A percentile compares a stretch with the other conserved stretches of the same genome.
These are phyloP conservation scores for Spatula clypeata DNA, from an alignment of 2,797 vertebrate genomes.

Conservation along the genomic window DNA sequence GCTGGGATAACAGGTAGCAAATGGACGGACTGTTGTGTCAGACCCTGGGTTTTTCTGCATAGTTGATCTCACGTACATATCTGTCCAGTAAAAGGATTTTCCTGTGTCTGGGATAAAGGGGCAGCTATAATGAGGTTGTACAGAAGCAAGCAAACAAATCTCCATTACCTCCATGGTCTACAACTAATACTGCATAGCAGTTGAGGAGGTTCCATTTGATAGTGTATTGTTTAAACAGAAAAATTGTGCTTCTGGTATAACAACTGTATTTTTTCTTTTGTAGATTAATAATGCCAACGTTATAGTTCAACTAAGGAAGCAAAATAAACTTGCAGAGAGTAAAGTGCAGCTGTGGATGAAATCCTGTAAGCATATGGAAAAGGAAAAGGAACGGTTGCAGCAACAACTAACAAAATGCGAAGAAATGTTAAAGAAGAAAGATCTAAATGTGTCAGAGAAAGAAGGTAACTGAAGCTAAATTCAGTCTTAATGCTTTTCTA, in stretches of 20 bases:
- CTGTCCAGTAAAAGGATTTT: neutral
- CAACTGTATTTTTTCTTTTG: neutral
- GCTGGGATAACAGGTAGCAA: neutral
- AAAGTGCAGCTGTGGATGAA: conserved; percentile 90
- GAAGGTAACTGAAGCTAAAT: conserved; percentile 5
- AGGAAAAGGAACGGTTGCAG: conserved; percentile 87
- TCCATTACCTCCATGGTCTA: neutral
- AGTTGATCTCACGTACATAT: neutral
- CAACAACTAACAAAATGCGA: conserved; percentile 73
- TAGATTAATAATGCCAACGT: conserved; percentile 83
- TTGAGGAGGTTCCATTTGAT: neutral
- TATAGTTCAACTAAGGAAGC: conserved; percentile 83
- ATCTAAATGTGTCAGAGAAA: conserved; percentile 53
- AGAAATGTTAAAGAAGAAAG: conserved; percentile 58
- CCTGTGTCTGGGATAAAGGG: neutral
- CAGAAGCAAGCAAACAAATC: neutral
- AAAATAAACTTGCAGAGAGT: conserved; percentile 83
- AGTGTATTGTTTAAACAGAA: neutral
- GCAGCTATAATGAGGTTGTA: neutral
- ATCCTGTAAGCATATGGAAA: conserved; percentile 90
- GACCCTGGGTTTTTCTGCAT: neutral
- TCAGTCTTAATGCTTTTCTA: neutral
- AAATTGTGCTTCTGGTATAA: neutral
- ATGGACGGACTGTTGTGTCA: neutral
- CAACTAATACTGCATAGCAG: rapidly evolving